A percentile compares a stretch with the other conserved stretches of the same genome.
These are phyloP conservation scores for Numenius arquata DNA, from an alignment of 2,113 vertebrate genomes.

Conservation along the genomic window DNA sequence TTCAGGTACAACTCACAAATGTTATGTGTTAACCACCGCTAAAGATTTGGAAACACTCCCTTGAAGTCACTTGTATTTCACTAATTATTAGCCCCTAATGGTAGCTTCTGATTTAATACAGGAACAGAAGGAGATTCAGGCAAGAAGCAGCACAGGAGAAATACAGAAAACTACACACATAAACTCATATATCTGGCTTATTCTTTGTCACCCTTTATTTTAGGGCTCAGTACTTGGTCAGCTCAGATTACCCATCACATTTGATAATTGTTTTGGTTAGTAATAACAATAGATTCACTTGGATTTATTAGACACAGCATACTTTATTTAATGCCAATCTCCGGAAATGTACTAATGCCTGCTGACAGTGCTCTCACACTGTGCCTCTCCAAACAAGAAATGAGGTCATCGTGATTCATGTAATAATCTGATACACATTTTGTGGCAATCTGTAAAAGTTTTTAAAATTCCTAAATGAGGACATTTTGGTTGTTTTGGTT, in stretches of 20 bases:
- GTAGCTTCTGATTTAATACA: background rate
- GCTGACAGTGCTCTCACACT: background rate
- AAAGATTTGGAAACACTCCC: background rate
- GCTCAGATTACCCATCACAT: background rate
- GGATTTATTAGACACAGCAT: background rate
- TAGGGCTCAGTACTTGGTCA: background rate
- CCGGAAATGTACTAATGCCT: background rate
- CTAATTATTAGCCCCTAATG: background rate
- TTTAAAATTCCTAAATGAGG: background rate
- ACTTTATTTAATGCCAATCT: slow-evolving; percentile 12
- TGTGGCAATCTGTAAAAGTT: background rate
- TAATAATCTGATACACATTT: background rate
- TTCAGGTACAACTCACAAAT: background rate
- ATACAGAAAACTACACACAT: background rate
- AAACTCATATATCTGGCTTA: background rate
- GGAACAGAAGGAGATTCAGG: background rate
- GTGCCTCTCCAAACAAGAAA: slow-evolving; percentile 10
- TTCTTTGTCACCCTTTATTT: background rate
- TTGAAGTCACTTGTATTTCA: background rate
- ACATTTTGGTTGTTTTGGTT: background rate
- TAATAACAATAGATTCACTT: background rate
- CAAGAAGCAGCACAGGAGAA: background rate
- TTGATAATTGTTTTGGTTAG: background rate
- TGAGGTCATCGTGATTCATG: background rate
- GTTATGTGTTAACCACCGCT: background rate